phyloP scores from a whole-genome alignment of 2,797 vertebrate species.

The Bovichtus diacanthus region DNA sequence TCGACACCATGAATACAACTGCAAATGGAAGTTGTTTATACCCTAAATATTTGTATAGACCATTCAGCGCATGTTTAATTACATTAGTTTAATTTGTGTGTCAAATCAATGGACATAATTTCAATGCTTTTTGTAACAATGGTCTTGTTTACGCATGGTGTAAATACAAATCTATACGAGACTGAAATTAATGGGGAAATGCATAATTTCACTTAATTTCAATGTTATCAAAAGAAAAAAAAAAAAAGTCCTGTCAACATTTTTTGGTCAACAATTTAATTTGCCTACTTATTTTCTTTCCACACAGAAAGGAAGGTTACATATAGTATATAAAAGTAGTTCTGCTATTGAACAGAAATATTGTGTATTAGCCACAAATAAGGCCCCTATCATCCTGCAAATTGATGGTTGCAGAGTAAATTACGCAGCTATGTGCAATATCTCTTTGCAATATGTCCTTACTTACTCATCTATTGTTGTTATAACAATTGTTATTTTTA shows the following conservation, averaged over 20 bases:
- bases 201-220: slow-evolving; percentile 9
- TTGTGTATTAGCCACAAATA: background rate
- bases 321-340: background rate
- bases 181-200: slow-evolving; percentile 48
- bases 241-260: background rate
- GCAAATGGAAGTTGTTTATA: slow-evolving; percentile 32
- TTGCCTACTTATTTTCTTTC: background rate
- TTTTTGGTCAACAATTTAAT: background rate
- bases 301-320: background rate
- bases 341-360: background rate
- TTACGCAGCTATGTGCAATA: no score
- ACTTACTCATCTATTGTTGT: no score
- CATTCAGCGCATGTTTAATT: slow-evolving; percentile 60
- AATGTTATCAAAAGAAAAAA: background rate
- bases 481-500: no score
- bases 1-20: slow-evolving; percentile 33
- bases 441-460: no score
- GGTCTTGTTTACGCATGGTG: slow-evolving; percentile 41
- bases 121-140: slow-evolving; percentile 42
- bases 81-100: slow-evolving; percentile 50
- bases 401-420: background rate
- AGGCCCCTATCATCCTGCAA: background rate
- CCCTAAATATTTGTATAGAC: slow-evolving; percentile 1
- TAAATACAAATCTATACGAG: slow-evolving; percentile 32
- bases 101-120: slow-evolving; percentile 57